Evolutionary conservation across 2,797 vertebrate species (phyloP).

Genomic region (Macrochelys suwanniensis): DNA sequence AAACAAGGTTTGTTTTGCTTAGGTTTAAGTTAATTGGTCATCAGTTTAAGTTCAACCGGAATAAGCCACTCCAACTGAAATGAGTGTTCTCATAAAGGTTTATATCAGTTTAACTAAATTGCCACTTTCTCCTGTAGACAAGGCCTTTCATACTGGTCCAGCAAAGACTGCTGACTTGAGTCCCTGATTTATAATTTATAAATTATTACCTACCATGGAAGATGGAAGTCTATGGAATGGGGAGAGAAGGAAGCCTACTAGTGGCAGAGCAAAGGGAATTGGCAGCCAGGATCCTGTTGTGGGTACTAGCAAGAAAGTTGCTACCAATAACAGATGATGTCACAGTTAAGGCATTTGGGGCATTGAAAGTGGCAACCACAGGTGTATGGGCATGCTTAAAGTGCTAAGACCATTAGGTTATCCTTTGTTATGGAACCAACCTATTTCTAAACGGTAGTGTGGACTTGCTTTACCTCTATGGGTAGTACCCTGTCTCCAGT

Average conservation of each 20-base stretch:
- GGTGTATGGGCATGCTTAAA: background rate
- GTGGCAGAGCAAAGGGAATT: background rate
- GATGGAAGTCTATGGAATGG: accelerated
- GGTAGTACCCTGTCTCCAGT: background rate
- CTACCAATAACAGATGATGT: background rate
- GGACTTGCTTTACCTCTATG: background rate
- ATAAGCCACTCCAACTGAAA: background rate
- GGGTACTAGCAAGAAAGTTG: background rate
- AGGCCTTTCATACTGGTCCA: background rate
- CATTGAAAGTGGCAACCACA: background rate
- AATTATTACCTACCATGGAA: background rate
- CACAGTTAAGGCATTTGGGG: background rate
- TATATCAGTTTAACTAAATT: background rate
- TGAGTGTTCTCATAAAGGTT: background rate
- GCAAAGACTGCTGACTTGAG: background rate
- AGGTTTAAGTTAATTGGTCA: background rate
- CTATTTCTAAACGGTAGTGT: background rate
- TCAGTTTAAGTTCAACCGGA: background rate
- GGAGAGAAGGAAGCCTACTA: background rate
- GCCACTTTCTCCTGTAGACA: background rate
- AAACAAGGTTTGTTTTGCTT: background rate
- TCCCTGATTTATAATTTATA: background rate
- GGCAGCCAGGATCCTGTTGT: background rate
- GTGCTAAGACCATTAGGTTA: background rate
- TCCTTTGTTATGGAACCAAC: background rate